These are phyloP conservation scores for Chelonoidis abingdonii DNA, from an alignment of 2,113 vertebrate species.

Conservation along the genomic window DNA sequence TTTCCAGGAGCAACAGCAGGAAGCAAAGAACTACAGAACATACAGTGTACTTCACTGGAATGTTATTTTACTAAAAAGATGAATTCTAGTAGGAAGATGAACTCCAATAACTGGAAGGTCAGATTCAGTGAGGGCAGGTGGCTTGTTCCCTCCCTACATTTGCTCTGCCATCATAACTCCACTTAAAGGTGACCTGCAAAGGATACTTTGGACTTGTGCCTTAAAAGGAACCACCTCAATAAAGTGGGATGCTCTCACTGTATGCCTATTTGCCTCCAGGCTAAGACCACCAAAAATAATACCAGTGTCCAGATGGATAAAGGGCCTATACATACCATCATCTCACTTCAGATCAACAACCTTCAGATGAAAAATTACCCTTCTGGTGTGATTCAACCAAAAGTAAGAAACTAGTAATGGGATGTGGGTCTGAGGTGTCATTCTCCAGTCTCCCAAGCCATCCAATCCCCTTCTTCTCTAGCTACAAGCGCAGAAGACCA, in stretches of 20 bases:
- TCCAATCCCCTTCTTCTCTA: neutral
- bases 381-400: neutral
- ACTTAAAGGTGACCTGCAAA: neutral
- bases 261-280: neutral
- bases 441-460: neutral
- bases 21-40: neutral
- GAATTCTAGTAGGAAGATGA: neutral
- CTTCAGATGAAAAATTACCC: neutral
- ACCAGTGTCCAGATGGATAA: fast-evolving
- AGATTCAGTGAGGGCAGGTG: neutral
- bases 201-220: fast-evolving
- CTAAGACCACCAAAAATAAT: neutral
- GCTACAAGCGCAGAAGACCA: neutral
- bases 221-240: neutral
- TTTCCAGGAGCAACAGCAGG: neutral
- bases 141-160: neutral
- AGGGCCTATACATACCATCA: too few species aligned
- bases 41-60: neutral
- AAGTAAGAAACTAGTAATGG: neutral
- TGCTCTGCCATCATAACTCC: neutral
- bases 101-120: neutral
- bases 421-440: neutral
- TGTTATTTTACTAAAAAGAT: neutral
- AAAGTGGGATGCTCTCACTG: fast-evolving
- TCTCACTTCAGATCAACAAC: neutral